Evolutionary conservation across 2,113 vertebrate genomes (phyloP), one percentile per base, ranked within the genome.

Genomic region (Neodon shergylaensis): DNA sequence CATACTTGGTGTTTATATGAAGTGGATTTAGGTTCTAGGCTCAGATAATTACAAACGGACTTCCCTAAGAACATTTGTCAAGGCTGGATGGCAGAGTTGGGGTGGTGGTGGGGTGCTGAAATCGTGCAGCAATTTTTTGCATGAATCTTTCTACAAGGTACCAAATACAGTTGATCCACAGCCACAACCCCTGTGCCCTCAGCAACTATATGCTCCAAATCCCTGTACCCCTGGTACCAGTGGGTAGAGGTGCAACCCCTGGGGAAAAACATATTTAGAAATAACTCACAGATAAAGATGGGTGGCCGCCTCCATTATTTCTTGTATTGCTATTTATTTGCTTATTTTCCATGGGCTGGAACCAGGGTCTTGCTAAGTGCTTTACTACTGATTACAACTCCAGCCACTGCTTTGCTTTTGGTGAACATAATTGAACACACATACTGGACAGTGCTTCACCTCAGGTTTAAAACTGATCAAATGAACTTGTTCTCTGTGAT

Each of bases 1-100:
- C 9, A 74, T 39, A 49, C 12, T 91, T 87, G 6, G 28, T 63
- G 42, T 92, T 97, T 95, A 68, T 22, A 49, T 76, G 24, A 73
- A 83, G 65, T 81, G 36, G 42, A 58, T 58, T 94, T 94, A 91
- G 26, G 90, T 76, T 93, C 68, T 85, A 85, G 58, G n/a, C 28
- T 94, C 77, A 68, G 39, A 92, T 83, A 89, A 93, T 93, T 83
- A 83, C 52, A 91, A 72, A 58, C 16, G 14, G 4, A 65, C 63
- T 65, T 92, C 65, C 12, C 7, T 44, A 39, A 82, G 21, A 94
- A 83, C 63, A 61, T 65, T 54, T 88, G 72, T 61, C 66, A 84
- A 86, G 39, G 33, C 36, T 63, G n/a, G n/a, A 36, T 83, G 49
- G 42, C 84, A 21, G 70, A 44, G n/a, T 14, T 36, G 19, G 86